phyloP scores from a whole-genome alignment of 2,797 vertebrate genomes.

The Brachyalestes nurse region DNA sequence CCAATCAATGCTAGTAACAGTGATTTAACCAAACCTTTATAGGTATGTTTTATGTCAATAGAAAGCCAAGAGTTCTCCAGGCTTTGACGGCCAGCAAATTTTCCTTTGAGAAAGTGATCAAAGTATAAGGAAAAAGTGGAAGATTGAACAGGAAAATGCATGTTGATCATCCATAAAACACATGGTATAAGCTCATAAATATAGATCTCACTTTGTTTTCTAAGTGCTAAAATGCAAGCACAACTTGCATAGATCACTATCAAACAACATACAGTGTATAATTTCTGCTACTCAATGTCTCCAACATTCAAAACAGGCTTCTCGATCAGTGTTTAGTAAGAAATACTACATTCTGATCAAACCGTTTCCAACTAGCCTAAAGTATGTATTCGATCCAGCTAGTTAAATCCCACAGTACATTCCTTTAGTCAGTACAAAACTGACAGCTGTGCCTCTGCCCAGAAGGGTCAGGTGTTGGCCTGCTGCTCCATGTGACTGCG shows the following conservation, averaged over 20 bases:
- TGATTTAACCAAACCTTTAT: no score
- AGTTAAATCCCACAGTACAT: not conserved
- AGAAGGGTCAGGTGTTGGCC: constrained; percentile 21
- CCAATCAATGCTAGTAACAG: no score
- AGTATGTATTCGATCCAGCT: not conserved
- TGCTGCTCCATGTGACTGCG: constrained; percentile 9
- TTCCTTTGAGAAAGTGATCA: not conserved
- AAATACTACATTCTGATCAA: not conserved
- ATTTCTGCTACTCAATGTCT: not conserved
- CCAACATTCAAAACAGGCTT: not conserved
- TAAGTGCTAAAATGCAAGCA: not conserved
- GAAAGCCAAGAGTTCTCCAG: not conserved
- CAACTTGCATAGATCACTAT: not conserved
- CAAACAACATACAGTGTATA: not conserved
- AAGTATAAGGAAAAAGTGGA: no score
- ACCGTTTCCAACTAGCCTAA: not conserved
- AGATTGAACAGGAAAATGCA: not conserved
- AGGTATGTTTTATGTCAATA: no score
- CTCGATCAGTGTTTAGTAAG: not conserved
- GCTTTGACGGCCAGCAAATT: not conserved
- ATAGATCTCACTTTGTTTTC: not conserved
- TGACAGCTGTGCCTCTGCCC: constrained; percentile 17
- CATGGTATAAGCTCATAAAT: not conserved
- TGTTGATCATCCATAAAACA: not conserved
- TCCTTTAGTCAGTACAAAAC: not conserved